A percentile compares a stretch with the other conserved stretches of the same genome.
Conservation (phyloP, 2,888 invertebrate genomes). For the Molanna angustata region DNA sequence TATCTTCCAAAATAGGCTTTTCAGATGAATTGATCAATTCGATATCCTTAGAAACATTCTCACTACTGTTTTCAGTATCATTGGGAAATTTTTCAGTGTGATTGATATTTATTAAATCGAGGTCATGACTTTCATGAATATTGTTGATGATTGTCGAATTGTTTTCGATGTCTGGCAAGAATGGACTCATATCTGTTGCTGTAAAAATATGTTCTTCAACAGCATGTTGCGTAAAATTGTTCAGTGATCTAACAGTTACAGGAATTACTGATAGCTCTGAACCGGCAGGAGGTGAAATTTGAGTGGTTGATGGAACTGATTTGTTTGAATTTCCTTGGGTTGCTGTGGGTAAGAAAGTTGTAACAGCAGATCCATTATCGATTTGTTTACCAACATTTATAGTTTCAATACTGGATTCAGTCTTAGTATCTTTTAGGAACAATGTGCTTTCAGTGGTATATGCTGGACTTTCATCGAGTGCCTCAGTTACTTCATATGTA, state of each 20-base stretch:
- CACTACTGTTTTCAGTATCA: slow-evolving; percentile 7
- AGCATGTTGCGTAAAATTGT: too few relatives aligned
- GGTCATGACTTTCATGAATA: slow-evolving; percentile 56
- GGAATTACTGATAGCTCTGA: too few relatives aligned
- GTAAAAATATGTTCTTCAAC: slow-evolving; percentile 27
- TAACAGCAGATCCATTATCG: too few relatives aligned
- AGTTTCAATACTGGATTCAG: not conserved
- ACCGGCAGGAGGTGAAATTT: too few relatives aligned
- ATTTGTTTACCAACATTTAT: too few relatives aligned
- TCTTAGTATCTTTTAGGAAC: slow-evolving; percentile 6
- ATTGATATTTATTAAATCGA: slow-evolving; percentile 40
- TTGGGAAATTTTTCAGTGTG: slow-evolving; percentile 22
- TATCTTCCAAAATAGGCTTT: slow-evolving; percentile 16
- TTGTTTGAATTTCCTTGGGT: too few relatives aligned
- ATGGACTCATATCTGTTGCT: slow-evolving; percentile 63
- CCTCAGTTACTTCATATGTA: slow-evolving; percentile 29
- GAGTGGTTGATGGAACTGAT: too few relatives aligned
- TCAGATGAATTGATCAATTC: slow-evolving; percentile 1
- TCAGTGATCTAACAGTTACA: too few relatives aligned
- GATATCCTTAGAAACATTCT: not conserved
- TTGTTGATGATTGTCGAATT: slow-evolving; percentile 59
- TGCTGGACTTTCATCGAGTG: slow-evolving; percentile 23
- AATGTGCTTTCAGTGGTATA: slow-evolving; percentile 21
- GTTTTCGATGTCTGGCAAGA: slow-evolving; percentile 63
- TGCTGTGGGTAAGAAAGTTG: too few relatives aligned